A percentile compares a stretch with the other conserved stretches of the same genome.
phyloP scores from a whole-genome alignment of 2,113 vertebrate genomes.

The Pavo muticus region DNA sequence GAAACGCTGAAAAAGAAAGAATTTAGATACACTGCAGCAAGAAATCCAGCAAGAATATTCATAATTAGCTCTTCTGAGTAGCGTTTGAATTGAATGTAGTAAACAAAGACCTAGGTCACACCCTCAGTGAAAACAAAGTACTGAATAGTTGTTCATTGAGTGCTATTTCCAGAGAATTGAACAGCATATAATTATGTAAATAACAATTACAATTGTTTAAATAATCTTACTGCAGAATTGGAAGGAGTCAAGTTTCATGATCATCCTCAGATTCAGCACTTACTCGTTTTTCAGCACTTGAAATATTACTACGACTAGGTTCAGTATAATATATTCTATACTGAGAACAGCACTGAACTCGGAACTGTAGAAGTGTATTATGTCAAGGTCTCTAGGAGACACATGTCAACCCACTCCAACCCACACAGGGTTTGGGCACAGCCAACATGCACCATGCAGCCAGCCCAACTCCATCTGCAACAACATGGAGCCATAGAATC shows the following conservation, averaged over 20 bases:
- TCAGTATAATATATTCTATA: background rate
- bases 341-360: background rate
- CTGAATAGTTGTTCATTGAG: slow-evolving; percentile 1
- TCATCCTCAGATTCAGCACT: background rate
- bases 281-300: background rate
- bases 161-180: slow-evolving; percentile 29
- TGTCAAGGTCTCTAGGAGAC: background rate
- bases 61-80: background rate
- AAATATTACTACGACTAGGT: background rate
- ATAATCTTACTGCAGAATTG: background rate
- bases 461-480: background rate
- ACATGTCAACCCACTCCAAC: background rate
- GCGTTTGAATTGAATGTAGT: background rate
- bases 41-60: background rate
- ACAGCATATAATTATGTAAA: slow-evolving; percentile 23
- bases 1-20: background rate
- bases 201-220: slow-evolving; percentile 12
- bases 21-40: background rate
- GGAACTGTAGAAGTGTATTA: background rate
- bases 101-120: slow-evolving; percentile 18
- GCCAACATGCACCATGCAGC: background rate
- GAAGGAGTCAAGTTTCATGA: background rate
- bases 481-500: background rate
- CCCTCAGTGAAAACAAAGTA: background rate
- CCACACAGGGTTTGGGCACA: background rate